Base-by-base conservation (phyloP, 2,888 invertebrate genomes). In the Polia nebulosa region DNA sequence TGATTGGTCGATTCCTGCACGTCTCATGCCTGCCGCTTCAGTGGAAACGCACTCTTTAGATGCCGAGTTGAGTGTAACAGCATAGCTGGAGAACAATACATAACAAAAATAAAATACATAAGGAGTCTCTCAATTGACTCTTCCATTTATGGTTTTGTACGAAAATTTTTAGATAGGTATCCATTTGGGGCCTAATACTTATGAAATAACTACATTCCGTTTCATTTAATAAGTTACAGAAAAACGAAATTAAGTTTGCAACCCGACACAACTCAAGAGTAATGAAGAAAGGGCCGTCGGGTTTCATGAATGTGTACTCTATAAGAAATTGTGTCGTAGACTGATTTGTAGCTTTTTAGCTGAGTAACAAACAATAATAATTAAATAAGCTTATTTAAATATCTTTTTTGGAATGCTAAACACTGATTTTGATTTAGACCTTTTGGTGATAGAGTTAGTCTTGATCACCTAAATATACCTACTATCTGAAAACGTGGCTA, bases 291-390 rank as follows among this genome's bases (percentile, higher is more conserved):
- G 3, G 17, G 29, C 22, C 61, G 39, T 17, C 29, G 3, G 29
- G n/a, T 25, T 25, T 25, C 13, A 22, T n/a, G 6, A 25, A 22
- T 39, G 29, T 44, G 22, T 56, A 32, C 41, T 29, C 11, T 13
- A n/a, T 8, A 17, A 29, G 15, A 20, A 11, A 61, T n/a, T n/a
- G 41, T 56, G 25, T 13, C 13, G 29, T 56, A 32, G 34, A 39
- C 44, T 34, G 34, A 61, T 41, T 41, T 65, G 20, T 60, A n/a
- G n/a, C n/a, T n/a, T n/a, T n/a, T n/a, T 64, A 63, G 1, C 34
- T 22, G 62, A 63, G 17, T 63, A 34, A 25, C 32, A 6, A 32
- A 27, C 57, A 57, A 45, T 32, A 15, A 15, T 34, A 25, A 15
- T 25, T n/a, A n/a, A n/a, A 5, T 25, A 49, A 59, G 17, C 13